phyloP scores from a whole-genome alignment of 2,113 vertebrate genomes.

The Coregonus clupeaformis region DNA sequence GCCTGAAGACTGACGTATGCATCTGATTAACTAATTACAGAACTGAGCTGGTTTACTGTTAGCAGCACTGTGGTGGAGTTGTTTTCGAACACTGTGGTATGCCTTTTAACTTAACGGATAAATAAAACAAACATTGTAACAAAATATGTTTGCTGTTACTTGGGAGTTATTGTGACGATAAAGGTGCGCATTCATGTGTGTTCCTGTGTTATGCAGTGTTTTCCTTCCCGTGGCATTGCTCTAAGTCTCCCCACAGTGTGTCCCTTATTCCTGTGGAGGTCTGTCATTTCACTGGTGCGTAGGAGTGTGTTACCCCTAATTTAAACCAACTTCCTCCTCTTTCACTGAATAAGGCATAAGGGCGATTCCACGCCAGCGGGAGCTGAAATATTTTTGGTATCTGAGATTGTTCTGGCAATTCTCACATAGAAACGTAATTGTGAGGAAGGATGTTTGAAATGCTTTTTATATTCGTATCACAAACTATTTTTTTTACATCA shows the following conservation, averaged over 20 bases:
- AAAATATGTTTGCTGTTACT: slow-evolving; percentile 49
- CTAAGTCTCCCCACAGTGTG: slow-evolving; percentile 54
- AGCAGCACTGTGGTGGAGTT: slow-evolving; percentile 53
- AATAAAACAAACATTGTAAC: slow-evolving; percentile 62
- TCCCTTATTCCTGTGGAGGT: slow-evolving; percentile 54
- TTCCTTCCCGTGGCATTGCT: slow-evolving; percentile 57
- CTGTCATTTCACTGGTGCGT: slow-evolving; percentile 33
- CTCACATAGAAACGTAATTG: too few relatives aligned
- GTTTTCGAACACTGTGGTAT: slow-evolving; percentile 56
- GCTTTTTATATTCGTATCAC: too few relatives aligned
- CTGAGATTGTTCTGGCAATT: too few relatives aligned
- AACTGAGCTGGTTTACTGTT: slow-evolving; percentile 57
- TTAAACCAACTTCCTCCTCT: slow-evolving; percentile 69
- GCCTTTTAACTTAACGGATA: slow-evolving; percentile 50
- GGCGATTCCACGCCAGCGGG: not conserved
- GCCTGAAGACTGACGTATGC: slow-evolving; percentile 65
- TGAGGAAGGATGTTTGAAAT: too few relatives aligned
- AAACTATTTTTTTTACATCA: too few relatives aligned
- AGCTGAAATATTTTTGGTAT: too few relatives aligned
- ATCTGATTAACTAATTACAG: slow-evolving; percentile 68
- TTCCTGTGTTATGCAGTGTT: slow-evolving; percentile 25
- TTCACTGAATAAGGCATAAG: slow-evolving; percentile 34
- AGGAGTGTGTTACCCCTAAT: slow-evolving; percentile 38
- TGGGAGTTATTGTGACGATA: slow-evolving; percentile 44
- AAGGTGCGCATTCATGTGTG: slow-evolving; percentile 62